Evolutionary conservation across 2,113 vertebrate genomes (phyloP).

Genomic region (Holacanthus passer): DNA sequence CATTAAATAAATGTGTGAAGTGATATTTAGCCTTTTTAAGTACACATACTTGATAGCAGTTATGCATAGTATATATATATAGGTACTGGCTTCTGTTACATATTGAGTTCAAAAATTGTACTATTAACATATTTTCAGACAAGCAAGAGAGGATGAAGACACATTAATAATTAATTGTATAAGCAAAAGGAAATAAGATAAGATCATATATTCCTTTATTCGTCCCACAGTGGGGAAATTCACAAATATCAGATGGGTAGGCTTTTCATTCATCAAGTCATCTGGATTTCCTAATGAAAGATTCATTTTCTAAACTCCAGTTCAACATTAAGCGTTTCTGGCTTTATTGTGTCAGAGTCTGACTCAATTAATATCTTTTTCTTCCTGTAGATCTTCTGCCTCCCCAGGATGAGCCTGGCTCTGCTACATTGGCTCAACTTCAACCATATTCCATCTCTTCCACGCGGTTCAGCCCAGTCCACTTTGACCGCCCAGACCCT

Average conservation of each 20-base stretch:
- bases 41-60: background rate
- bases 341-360: background rate
- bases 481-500: slow-evolving; percentile 73
- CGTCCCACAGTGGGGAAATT: no score
- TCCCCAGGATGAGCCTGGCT: slow-evolving; percentile 81
- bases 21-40: background rate
- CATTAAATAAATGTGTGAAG: background rate
- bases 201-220: no score
- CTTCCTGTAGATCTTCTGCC: slow-evolving; percentile 74
- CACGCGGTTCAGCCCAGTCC: slow-evolving; percentile 75
- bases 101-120: background rate
- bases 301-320: background rate
- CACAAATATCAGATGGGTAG: background rate
- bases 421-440: slow-evolving; percentile 73
- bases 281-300: no score
- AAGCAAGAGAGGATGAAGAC: background rate
- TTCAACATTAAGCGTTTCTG: background rate
- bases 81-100: background rate
- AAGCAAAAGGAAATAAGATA: no score
- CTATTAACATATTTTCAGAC: background rate
- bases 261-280: background rate
- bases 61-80: no score
- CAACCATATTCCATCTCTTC: slow-evolving; percentile 69
- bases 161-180: background rate
- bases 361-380: background rate